phyloP scores from a whole-genome alignment of 2,113 vertebrate species.

The Tachysurus fulvidraco region DNA sequence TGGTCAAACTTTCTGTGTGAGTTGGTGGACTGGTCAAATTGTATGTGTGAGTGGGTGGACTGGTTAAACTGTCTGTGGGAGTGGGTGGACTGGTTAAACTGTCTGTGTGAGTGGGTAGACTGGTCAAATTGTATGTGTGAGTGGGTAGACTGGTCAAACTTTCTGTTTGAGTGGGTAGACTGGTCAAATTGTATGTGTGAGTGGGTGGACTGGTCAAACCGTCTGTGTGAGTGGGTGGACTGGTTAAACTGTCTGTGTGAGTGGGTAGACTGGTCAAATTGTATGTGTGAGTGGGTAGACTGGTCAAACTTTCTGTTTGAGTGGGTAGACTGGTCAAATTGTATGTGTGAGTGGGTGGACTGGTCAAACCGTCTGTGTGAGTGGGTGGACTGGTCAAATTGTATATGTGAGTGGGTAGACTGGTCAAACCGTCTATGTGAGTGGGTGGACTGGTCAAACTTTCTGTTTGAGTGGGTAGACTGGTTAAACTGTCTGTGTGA shows the following conservation, averaged over 20 bases:
- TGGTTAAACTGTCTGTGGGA: background rate
- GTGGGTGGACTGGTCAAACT: background rate
- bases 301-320: background rate
- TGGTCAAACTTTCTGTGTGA: too few relatives aligned
- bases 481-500: background rate
- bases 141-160: too few relatives aligned
- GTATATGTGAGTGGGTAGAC: background rate
- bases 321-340: accelerated
- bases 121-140: background rate
- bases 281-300: background rate
- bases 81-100: background rate
- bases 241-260: background rate
- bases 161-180: too few relatives aligned
- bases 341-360: background rate
- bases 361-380: background rate
- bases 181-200: too few relatives aligned
- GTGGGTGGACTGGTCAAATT: background rate
- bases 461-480: background rate
- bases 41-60: background rate
- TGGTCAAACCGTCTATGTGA: background rate
- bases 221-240: background rate
- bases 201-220: background rate
- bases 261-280: background rate
- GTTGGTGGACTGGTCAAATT: too few relatives aligned
- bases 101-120: background rate